A percentile compares a stretch with the other conserved stretches of the same genome.
phyloP scores from a whole-genome alignment of 2,113 vertebrate species.

The Nibea coibor region DNA sequence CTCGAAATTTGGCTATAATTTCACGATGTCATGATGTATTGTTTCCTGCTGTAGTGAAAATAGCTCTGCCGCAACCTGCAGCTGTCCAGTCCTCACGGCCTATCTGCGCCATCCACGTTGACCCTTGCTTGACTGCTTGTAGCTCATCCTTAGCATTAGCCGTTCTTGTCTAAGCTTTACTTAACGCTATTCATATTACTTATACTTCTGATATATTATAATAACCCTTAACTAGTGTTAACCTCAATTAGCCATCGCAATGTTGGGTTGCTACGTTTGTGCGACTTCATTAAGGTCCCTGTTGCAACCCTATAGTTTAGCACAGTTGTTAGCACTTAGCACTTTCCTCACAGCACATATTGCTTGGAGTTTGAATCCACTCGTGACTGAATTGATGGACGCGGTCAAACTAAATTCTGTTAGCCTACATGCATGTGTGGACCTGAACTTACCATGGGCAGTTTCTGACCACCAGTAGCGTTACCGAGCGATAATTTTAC shows the following conservation, averaged over 20 bases:
- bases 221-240: neutral
- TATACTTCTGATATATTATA: too few species aligned
- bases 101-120: too few species aligned
- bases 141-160: neutral
- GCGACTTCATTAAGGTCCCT: too few species aligned
- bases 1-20: too few species aligned
- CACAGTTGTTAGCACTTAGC: neutral
- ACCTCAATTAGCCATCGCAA: neutral
- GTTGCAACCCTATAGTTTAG: too few species aligned
- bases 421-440: neutral
- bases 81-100: too few species aligned
- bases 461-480: neutral
- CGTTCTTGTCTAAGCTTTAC: neutral
- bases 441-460: neutral
- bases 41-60: neutral
- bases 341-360: neutral
- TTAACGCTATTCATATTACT: too few species aligned
- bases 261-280: neutral
- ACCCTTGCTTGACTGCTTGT: too few species aligned
- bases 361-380: neutral
- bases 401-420: neutral
- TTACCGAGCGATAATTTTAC: neutral
- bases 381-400: neutral
- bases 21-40: too few species aligned
- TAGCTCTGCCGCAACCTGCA: too few species aligned